phyloP scores from a whole-genome alignment of 1,140 invertebrate genomes.

The Chionoecetes opilio region DNA sequence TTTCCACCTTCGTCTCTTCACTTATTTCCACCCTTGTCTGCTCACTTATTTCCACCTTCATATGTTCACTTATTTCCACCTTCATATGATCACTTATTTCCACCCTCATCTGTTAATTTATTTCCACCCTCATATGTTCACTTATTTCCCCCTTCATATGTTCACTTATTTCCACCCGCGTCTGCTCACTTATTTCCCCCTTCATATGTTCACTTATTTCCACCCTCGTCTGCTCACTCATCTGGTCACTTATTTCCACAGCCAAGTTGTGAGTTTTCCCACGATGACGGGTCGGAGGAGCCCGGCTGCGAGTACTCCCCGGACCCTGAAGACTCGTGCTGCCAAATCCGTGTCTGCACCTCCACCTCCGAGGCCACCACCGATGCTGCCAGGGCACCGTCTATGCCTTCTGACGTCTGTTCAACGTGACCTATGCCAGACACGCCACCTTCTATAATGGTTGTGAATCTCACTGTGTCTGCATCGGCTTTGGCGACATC shows the following conservation, averaged over 20 bases:
- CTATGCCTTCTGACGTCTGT: constrained; percentile 87
- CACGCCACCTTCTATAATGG: constrained; percentile 91
- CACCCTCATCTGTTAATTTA: no score
- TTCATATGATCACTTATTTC: no score
- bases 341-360: constrained; percentile 83
- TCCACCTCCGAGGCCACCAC: constrained; percentile 66
- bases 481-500: constrained; percentile 89
- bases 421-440: constrained; percentile 88
- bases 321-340: constrained; percentile 83
- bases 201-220: no score
- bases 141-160: no score
- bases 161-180: no score
- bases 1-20: no score
- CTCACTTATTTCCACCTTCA: no score
- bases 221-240: no score
- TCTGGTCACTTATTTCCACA: not conserved
- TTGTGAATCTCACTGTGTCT: constrained; percentile 91
- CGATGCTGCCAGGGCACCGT: constrained; percentile 77
- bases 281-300: constrained; percentile 59
- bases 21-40: no score
- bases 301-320: constrained; percentile 78
- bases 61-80: no score
- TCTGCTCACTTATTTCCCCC: no score
- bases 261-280: constrained; percentile 73
- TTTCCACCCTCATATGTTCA: no score